phyloP scores from a whole-genome alignment of 2,888 invertebrate genomes.

The Colostygia pectinataria region DNA sequence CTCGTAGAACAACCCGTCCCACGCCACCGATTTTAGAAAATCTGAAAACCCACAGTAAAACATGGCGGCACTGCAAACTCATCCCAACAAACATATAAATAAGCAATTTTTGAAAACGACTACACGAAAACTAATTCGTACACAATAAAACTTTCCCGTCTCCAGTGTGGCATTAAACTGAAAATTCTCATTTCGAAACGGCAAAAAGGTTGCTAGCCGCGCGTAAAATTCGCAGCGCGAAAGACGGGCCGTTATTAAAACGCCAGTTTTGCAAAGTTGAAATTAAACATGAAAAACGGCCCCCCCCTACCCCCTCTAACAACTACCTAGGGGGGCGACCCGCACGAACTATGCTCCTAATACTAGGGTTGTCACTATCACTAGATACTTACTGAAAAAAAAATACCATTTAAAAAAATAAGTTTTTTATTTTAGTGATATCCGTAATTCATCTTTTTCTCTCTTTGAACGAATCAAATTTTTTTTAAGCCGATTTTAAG shows the following conservation, averaged over 20 bases:
- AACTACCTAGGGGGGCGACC: conserved; percentile 45
- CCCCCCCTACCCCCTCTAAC: conserved; percentile 37
- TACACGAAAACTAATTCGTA: conserved; percentile 66
- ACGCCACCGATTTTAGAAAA: neutral
- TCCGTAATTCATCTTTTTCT: too few species aligned
- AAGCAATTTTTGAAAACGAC: conserved; percentile 32
- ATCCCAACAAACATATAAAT: conserved; percentile 19
- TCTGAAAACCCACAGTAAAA: neutral
- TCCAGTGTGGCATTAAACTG: conserved; percentile 65
- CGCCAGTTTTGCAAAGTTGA: conserved; percentile 80
- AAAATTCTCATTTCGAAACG: conserved; percentile 64
- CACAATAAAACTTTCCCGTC: conserved; percentile 70
- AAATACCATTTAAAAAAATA: too few species aligned
- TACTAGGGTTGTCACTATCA: conserved; percentile 41
- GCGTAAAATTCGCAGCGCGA: conserved; percentile 72
- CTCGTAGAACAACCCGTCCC: neutral
- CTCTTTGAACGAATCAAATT: too few species aligned
- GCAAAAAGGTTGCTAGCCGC: conserved; percentile 62
- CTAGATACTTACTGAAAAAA: too few species aligned
- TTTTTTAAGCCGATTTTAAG: too few species aligned
- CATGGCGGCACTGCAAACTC: conserved; percentile 1
- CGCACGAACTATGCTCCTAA: conserved; percentile 55
- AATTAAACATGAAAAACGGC: conserved; percentile 83
- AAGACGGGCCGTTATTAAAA: conserved; percentile 80
- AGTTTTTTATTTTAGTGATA: too few species aligned